Conservation (phyloP, 2,888 invertebrate species). For the Electrophaes corylata region DNA sequence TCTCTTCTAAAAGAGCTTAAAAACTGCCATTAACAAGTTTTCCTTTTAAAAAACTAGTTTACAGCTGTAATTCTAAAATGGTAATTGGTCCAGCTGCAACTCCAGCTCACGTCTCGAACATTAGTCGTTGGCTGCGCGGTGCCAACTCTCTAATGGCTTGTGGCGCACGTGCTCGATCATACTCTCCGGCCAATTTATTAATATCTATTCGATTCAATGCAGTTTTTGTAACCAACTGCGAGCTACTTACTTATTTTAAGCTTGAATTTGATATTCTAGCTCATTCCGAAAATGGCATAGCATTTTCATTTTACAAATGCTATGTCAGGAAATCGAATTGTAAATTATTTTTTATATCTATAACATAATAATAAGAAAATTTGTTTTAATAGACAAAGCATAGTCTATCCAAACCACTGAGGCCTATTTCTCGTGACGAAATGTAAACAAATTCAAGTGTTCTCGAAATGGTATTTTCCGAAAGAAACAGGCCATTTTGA, state of each 20-base stretch:
- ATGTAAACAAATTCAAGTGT: too few species aligned
- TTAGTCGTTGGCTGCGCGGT: slow-evolving; percentile 54
- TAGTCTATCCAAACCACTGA: too few species aligned
- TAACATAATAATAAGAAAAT: too few species aligned
- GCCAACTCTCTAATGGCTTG: slow-evolving; percentile 59
- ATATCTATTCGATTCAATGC: slow-evolving; percentile 14
- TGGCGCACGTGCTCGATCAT: slow-evolving; percentile 56
- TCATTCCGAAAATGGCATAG: too few species aligned
- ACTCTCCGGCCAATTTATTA: slow-evolving; percentile 25
- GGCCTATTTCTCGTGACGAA: too few species aligned
- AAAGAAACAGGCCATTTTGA: too few species aligned
- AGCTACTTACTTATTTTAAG: neutral
- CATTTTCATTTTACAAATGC: too few species aligned
- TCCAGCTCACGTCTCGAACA: slow-evolving; percentile 55
- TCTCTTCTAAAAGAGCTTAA: neutral
- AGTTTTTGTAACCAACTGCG: neutral
- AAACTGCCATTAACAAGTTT: neutral
- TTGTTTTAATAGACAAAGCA: too few species aligned
- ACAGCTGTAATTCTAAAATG: slow-evolving; percentile 1
- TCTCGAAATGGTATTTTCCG: too few species aligned
- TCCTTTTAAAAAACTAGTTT: neutral
- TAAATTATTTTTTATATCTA: too few species aligned
- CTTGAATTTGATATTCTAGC: too few species aligned
- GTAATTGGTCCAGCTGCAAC: slow-evolving; percentile 13
- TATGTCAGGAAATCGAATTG: too few species aligned